Evolutionary conservation across 1,140 invertebrate species (phyloP), one percentile per base, ranked within the genome.

Genomic region (Drosophila aff.): DNA sequence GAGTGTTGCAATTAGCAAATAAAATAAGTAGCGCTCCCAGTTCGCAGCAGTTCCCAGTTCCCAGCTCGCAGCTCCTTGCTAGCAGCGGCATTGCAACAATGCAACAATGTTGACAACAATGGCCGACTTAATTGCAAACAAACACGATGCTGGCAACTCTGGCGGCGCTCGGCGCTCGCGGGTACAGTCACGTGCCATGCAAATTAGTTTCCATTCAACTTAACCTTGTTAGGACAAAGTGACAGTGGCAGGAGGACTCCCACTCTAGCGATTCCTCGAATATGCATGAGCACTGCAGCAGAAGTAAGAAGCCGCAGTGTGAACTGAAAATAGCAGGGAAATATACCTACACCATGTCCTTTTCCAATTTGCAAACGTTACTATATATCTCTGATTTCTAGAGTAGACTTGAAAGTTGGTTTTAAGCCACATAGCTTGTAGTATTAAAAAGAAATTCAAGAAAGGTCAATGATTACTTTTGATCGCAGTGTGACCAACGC

Each of bases 1-100:
- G 81, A 89, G 84, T 89, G 81, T 81, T 89, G 85, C 84, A 89
- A 89, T 89, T 89, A 89, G 84, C 85, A 89, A 89, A 89, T 89
- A 89, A 90, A 89, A 89, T 89, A 89, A 90, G 84, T 87, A 89
- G 71, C 72, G 79, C 66, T 74, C 60, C 49, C 66, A 79, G 74
- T 64, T n/a, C 1, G 15, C n/a, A 28, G 13, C n/a, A 28, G 28
- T 28, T 8, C 4, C 43, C 66, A 79, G 74, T 64, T n/a, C 0
- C 15, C n/a, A 52, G 74, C 60, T 23, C 2, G 15, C n/a, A 31
- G 31, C 18, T 38, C 13, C 11, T 31, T 9, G 4, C 15, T 10
- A 0, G 26, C 47, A 28, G 47, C 49, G 18, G 61, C 10, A 53
- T 53, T 55, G 49, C 63, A 67, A 78, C 58, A 79, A 69, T 57